Base-by-base conservation (phyloP, 1,140 invertebrate species). In the Cherax destructor region DNA sequence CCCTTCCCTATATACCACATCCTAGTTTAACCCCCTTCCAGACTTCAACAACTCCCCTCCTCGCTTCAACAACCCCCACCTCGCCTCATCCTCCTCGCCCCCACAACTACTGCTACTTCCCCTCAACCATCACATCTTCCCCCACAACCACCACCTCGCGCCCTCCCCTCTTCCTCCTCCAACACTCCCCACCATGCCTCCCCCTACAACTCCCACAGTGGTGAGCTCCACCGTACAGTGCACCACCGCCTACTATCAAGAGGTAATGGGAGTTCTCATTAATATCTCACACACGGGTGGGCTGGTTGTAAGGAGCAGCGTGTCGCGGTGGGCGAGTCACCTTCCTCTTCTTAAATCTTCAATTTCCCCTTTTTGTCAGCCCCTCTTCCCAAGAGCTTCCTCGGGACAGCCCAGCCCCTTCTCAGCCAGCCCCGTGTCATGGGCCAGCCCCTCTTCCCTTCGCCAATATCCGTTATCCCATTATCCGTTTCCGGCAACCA, bases 211-310 rank as follows among this genome's bases (percentile, higher is more conserved):
- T 50, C 50, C 30, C 49, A 18, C 24, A 41, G 30, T 41, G 30
- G 30, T 41, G 30, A 41, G 30, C 50, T 30, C 30, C 65, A 4
- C 50, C 21, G 7, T 24, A n/a, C 50, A 7, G 2, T 30, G 59
- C 21, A 41, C 30, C 86, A 9, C 86, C 77, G 49, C 80, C 52
- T 30, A 30, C 81, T 78, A 56, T 59, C 69, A 30, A 24, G 41
- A 76, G 78, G 87, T 80, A 89, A 89, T 61, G 80, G 87, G 65
- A 80, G 78, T 56, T 89, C 87, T 89, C 87, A 89, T 89, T 89
- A 89, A 89, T 89, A 89, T 89, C 87, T 89, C 83, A 89, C 87
- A 89, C 87, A 89, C 52, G 78, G 69, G 79, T 83, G 80, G 49
- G 18, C 52, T 49, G 65, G 87, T 83, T 89, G 87, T 89, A 89